phyloP scores from a whole-genome alignment of 2,888 invertebrate species.

The Athalia cordata region DNA sequence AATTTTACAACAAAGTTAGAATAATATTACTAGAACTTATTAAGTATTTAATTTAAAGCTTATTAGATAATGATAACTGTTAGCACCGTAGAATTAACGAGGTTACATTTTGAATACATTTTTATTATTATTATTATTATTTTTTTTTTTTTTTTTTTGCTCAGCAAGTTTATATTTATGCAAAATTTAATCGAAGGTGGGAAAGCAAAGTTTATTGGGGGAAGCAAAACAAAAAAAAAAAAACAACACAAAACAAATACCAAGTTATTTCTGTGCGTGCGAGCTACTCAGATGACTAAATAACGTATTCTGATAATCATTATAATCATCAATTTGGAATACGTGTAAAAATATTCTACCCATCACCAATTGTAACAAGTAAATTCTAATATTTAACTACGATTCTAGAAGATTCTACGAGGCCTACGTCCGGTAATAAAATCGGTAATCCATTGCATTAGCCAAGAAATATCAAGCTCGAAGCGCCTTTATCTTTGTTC shows the following conservation, averaged over 20 bases:
- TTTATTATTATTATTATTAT: neutral
- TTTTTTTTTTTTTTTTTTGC: too few species aligned
- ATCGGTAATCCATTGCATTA: neutral
- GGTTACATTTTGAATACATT: neutral
- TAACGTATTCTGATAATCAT: neutral
- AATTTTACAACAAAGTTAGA: neutral
- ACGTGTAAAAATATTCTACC: slow-evolving; percentile 6
- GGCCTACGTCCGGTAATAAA: slow-evolving; percentile 19
- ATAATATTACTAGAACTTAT: neutral
- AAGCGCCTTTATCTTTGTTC: slow-evolving; percentile 31
- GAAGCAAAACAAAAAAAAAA: neutral
- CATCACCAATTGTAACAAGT: neutral
- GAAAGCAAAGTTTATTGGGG: too few species aligned
- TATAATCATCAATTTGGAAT: neutral
- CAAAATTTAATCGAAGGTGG: too few species aligned
- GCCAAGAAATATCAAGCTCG: slow-evolving; percentile 31
- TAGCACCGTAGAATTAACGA: slow-evolving; percentile 29
- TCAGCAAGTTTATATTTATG: neutral
- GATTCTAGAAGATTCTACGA: slow-evolving; percentile 35
- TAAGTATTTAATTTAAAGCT: slow-evolving; percentile 1
- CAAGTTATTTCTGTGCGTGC: neutral
- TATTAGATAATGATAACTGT: neutral
- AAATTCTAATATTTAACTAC: slow-evolving; percentile 12
- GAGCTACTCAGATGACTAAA: slow-evolving; percentile 20
- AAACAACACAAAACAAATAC: neutral